Percentiles rank a stretch among this genome's conserved stretches.
phyloP scores from a whole-genome alignment of 2,888 invertebrate genomes.

The Anagyrus pseudococci region DNA sequence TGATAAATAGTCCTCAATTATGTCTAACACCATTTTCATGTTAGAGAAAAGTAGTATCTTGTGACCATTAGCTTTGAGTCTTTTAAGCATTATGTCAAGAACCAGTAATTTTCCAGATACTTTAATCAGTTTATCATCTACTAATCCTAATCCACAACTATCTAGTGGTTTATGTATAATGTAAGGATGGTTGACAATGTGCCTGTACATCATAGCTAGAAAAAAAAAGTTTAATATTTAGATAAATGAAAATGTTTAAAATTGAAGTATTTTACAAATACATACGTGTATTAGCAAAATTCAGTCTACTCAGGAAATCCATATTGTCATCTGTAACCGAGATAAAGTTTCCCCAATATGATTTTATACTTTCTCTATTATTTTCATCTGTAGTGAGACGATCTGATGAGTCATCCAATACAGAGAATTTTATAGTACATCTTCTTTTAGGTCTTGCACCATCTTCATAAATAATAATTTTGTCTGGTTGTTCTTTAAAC shows the following conservation, averaged over 20 bases:
- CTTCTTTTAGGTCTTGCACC: slow-evolving; percentile 54
- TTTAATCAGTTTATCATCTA: slow-evolving; percentile 66
- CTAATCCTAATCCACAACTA: slow-evolving; percentile 52
- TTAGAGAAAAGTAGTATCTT: slow-evolving; percentile 74
- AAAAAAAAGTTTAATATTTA: not conserved
- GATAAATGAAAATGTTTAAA: slow-evolving; percentile 3
- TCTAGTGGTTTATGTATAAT: slow-evolving; percentile 68
- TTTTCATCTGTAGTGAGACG: too few species aligned
- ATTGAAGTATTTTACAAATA: not conserved
- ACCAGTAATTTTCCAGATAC: slow-evolving; percentile 71
- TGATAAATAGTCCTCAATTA: slow-evolving; percentile 70
- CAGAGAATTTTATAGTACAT: too few species aligned
- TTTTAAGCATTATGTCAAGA: slow-evolving; percentile 68
- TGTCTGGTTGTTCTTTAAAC: slow-evolving; percentile 35
- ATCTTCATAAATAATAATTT: slow-evolving; percentile 41
- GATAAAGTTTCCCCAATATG: slow-evolving; percentile 35
- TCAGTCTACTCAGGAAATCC: slow-evolving; percentile 28
- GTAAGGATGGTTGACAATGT: slow-evolving; percentile 74
- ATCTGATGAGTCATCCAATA: too few species aligned
- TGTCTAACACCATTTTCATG: slow-evolving; percentile 68
- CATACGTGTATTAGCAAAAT: slow-evolving; percentile 21
- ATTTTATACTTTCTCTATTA: slow-evolving; percentile 49
- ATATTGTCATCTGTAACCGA: slow-evolving; percentile 30
- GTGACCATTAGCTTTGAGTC: slow-evolving; percentile 63
- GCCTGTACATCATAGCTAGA: slow-evolving; percentile 55